Base-by-base conservation (phyloP, 1,140 invertebrate genomes). In the Drosophila kepulauana region DNA sequence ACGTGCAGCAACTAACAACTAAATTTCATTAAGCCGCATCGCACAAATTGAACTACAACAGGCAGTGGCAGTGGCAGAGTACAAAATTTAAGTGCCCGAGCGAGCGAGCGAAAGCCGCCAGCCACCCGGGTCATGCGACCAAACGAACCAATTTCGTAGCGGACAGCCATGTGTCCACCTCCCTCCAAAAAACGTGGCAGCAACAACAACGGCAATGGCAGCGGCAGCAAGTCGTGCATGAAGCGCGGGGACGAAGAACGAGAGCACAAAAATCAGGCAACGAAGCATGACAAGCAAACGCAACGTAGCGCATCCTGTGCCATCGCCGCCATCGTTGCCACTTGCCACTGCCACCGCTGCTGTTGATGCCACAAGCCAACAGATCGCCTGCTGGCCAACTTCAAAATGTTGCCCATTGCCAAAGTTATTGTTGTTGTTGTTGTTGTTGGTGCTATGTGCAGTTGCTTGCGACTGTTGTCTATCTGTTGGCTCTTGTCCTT, bases 281-380 rank as follows among this genome's bases (percentile, higher is more conserved):
- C 85, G 70, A 81, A 89, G 78, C 85, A 89, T 88, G 85, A 89
- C 85, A 88, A 89, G 81, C 85, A 89, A 88, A 88, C 85, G 85
- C 85, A 88, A 81, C 85, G 81, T 89, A 84, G 85, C 85, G 85
- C 85, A 88, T 88, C 85, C 84, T 84, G 84, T 69, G 57, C 71
- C 63, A 65, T 13, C 65, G 41, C 45, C 30, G 46, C 38, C 8
- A 58, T 58, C 15, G 20, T 11, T n/a, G 46, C 79, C 62, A 20
- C 30, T 33, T 35, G 79, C 72, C 67, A 70, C 69, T 75, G 64
- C 74, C 57, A 30, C 25, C 16, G 35, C 16, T 62, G 43, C 33
- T 68, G 30, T 30, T 49, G 56, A 30, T 57, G 63, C 63, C 51
- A 66, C 63, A 66, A 66, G 63, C 63, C 64, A 67, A 54, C 67